phyloP scores from a whole-genome alignment of 2,113 vertebrate genomes.

The Phycodurus eques region DNA sequence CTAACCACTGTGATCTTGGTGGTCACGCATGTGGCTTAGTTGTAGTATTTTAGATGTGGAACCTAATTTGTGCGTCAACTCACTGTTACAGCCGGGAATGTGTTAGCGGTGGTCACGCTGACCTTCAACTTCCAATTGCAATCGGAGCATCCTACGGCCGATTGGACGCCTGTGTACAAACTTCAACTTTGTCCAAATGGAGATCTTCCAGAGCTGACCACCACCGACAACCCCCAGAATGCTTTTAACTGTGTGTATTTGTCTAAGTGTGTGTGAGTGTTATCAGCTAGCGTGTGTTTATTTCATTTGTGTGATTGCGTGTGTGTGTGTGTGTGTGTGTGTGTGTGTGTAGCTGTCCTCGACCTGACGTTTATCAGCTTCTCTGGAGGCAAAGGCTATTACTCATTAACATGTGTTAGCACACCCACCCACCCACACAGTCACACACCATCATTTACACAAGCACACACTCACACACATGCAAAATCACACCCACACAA shows the following conservation, averaged over 20 bases:
- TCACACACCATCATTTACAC: conserved; percentile 15
- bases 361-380: conserved; percentile 55
- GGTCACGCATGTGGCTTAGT: not conserved
- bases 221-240: not conserved
- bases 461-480: conserved; percentile 43
- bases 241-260: not conserved
- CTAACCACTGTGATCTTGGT: not conserved
- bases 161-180: not conserved
- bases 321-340: conserved; percentile 4
- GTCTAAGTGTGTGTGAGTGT: not conserved
- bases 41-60: not conserved
- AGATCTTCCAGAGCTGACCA: not conserved
- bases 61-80: not conserved
- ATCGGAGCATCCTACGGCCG: not conserved
- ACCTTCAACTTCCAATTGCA: not conserved
- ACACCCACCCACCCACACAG: conserved; percentile 8
- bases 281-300: not conserved
- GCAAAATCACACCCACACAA: not conserved
- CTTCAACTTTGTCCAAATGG: not conserved
- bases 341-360: conserved; percentile 26
- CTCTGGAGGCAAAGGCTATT: conserved; percentile 62
- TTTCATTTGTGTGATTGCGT: conserved; percentile 7
- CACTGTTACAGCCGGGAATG: not conserved
- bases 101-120: not conserved
- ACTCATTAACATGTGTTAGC: conserved; percentile 62